phyloP scores from a whole-genome alignment of 2,113 vertebrate species.

The Philantomba maxwellii region DNA sequence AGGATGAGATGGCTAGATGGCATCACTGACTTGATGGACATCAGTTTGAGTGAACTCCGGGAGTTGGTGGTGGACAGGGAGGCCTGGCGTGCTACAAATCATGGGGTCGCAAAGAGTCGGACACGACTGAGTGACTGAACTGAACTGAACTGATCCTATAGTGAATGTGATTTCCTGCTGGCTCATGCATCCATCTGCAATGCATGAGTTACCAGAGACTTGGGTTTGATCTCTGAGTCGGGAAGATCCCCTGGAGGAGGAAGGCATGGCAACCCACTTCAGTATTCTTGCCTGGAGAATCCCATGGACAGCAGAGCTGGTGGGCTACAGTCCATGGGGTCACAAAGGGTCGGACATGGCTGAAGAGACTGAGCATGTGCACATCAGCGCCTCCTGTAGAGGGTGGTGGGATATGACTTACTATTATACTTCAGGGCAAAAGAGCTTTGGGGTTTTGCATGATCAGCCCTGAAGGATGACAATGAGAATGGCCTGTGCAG shows the following conservation, averaged over 20 bases:
- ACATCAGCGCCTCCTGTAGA: background rate
- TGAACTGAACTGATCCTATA: no score
- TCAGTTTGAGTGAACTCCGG: no score
- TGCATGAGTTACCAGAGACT: background rate
- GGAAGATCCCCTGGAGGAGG: background rate
- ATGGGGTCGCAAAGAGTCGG: no score
- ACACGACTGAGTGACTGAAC: no score
- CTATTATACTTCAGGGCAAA: background rate
- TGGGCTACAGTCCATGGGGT: background rate
- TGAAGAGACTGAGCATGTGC: background rate
- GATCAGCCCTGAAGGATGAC: background rate
- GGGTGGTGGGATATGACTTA: background rate
- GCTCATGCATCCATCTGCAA: background rate
- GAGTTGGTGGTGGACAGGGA: no score
- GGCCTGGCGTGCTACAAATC: no score
- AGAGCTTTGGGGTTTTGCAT: background rate
- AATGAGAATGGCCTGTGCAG: background rate
- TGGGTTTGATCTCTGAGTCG: background rate
- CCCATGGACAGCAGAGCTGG: background rate
- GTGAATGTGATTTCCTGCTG: background rate
- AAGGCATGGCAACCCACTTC: background rate
- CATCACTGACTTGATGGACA: no score
- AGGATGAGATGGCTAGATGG: no score
- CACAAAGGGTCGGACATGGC: background rate
- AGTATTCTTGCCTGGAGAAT: background rate